Conservation (phyloP, 2,113 vertebrate genomes). For the Zosterops lateralis region DNA sequence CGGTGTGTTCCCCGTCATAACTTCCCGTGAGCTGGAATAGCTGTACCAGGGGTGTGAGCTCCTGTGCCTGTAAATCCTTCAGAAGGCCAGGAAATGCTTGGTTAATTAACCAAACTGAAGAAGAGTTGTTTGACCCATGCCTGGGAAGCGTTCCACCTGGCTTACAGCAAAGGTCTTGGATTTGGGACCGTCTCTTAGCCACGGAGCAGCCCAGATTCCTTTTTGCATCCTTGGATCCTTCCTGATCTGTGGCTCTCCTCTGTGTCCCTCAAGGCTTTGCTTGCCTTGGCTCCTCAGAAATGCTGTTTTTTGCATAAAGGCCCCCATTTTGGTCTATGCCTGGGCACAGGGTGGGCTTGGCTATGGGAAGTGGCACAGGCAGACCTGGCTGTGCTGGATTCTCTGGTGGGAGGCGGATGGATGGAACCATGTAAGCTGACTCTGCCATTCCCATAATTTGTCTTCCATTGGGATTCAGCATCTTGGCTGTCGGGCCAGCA, state of each 20-base stretch:
- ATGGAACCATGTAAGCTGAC: not conserved
- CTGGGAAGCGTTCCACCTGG: not conserved
- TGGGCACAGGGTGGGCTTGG: rapidly evolving
- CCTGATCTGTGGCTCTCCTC: rapidly evolving
- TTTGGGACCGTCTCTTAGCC: not conserved
- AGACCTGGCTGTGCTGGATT: not conserved
- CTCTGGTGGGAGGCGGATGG: not conserved
- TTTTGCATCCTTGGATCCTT: rapidly evolving
- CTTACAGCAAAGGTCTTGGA: not conserved
- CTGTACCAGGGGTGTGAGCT: not conserved
- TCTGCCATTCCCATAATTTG: not conserved
- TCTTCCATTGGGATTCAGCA: not conserved
- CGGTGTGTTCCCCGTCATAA: rapidly evolving
- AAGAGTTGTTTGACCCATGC: not conserved
- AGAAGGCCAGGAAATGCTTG: not conserved
- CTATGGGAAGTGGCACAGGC: not conserved
- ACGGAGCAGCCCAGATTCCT: rapidly evolving
- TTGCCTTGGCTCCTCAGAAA: not conserved
- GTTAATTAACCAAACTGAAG: not conserved
- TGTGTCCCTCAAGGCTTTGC: rapidly evolving
- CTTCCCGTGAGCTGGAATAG: not conserved
- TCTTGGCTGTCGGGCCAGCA: not conserved
- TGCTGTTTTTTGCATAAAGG: rapidly evolving
- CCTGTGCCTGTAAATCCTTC: not conserved
- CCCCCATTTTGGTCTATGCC: rapidly evolving